Conservation (phyloP, 1,140 invertebrate species). For the Rhizoglyphus robini region DNA sequence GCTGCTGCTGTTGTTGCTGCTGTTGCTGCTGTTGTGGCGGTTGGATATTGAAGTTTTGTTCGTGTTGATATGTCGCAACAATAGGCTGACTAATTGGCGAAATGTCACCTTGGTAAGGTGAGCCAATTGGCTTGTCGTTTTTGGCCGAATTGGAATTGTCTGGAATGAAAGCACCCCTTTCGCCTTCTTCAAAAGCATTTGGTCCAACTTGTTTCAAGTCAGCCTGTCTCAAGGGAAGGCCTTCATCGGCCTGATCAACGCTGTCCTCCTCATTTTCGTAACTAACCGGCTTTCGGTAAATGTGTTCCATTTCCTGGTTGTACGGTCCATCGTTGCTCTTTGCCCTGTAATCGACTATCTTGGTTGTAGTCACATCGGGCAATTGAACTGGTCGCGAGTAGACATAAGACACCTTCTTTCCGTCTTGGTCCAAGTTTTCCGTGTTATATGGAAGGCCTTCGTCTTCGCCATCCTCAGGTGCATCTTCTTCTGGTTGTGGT, state of each 20-base stretch:
- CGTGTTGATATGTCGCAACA: too few species aligned
- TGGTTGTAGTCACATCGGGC: background rate
- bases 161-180: background rate
- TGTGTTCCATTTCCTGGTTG: background rate
- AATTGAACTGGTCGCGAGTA: background rate
- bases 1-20: background rate
- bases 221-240: background rate
- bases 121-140: background rate
- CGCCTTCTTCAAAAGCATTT: too few species aligned
- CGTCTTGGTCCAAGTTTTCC: conserved; percentile 1
- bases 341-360: background rate
- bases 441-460: conserved; percentile 11
- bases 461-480: background rate
- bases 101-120: background rate
- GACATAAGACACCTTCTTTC: background rate
- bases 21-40: background rate
- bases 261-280: background rate
- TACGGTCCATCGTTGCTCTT: background rate
- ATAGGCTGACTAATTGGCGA: background rate
- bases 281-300: background rate
- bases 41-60: too few species aligned
- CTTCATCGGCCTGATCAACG: background rate
- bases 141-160: background rate
- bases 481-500: background rate
- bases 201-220: background rate